Base-by-base conservation (phyloP, 2,113 vertebrate species). In the Chlamydotis undulata region DNA sequence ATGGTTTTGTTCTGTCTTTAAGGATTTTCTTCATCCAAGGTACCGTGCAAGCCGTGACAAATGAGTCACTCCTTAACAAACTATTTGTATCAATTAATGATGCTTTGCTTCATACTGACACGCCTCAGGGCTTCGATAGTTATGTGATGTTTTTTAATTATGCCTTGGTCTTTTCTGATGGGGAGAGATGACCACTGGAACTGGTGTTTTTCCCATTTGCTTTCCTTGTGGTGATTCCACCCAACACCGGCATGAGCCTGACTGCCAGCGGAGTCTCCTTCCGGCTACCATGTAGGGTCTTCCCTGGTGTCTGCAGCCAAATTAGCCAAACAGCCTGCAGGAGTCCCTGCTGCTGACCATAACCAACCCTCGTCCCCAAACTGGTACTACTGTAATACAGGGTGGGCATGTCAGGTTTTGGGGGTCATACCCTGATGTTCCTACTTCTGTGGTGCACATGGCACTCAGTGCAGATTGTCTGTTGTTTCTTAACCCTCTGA, bases 21-120 rank as follows among this genome's bases (percentile, higher is more conserved):
- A 83, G 65, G 69, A 73, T 83, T 86, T 90, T 57, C 59, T 69
- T 91, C 33, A 80, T 86, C 50, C 45, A 33, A 94, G 41, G 57
- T 28, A 22, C 55, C 59, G 50, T 59, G 75, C 47, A 93, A 94
- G 50, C 55, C 50, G 1, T 77, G 78, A 79, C 67, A 82, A 90
- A 87, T 61, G 35, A 93, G 28, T 85, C 61, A 63, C 47, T 95
- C 75, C 52, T 68, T 71, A 96, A 75, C 41, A 74, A 89, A 60
- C 18, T 50, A 60, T 77, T 89, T 91, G 55, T 87, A 80, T 88
- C 74, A 76, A 49, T 91, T 89, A 95, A 94, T 21, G 17, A 37
- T 55, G 33, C 64, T 89, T 94, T 50, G 25, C 16, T 56, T 93
- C 67, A 49, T 77, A 50, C 23, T 61, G 68, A 71, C 28, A 67